Percentiles rank a stretch among this genome's conserved stretches.
phyloP scores from a whole-genome alignment of 2,113 vertebrate genomes.

The Chaenogobius annularis region DNA sequence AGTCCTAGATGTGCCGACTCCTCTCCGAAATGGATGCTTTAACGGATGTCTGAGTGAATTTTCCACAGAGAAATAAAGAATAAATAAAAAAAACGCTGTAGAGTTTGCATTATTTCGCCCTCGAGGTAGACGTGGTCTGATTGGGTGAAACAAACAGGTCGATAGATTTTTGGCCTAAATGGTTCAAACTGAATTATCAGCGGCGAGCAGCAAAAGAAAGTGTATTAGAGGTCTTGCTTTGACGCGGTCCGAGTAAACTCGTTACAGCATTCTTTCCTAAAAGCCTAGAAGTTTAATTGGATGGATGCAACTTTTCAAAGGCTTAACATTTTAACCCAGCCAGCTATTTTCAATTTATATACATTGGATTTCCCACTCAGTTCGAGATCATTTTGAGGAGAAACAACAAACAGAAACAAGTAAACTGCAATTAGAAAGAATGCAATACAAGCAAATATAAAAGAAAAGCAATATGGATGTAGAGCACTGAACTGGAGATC shows the following conservation, averaged over 20 bases:
- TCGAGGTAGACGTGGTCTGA: background rate
- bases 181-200: constrained; percentile 2
- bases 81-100: constrained; percentile 17
- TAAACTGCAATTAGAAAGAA: background rate
- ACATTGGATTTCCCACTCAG: background rate
- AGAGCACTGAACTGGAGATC: too few relatives aligned
- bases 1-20: constrained; percentile 33
- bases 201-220: background rate
- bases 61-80: constrained; percentile 25
- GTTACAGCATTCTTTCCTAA: background rate
- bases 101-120: constrained; percentile 33
- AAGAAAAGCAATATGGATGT: too few relatives aligned
- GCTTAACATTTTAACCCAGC: background rate
- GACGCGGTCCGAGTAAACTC: background rate
- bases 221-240: background rate
- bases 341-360: background rate
- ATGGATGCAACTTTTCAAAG: background rate
- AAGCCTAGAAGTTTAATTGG: background rate
- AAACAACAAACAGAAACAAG: background rate
- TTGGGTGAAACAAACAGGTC: constrained; percentile 10
- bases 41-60: constrained; percentile 51
- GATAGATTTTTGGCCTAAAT: background rate
- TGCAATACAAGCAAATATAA: background rate
- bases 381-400: background rate
- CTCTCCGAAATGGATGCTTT: constrained; percentile 42